These are phyloP conservation scores for Eurois occulta DNA, from an alignment of 2,888 invertebrate species.

Conservation along the genomic window DNA sequence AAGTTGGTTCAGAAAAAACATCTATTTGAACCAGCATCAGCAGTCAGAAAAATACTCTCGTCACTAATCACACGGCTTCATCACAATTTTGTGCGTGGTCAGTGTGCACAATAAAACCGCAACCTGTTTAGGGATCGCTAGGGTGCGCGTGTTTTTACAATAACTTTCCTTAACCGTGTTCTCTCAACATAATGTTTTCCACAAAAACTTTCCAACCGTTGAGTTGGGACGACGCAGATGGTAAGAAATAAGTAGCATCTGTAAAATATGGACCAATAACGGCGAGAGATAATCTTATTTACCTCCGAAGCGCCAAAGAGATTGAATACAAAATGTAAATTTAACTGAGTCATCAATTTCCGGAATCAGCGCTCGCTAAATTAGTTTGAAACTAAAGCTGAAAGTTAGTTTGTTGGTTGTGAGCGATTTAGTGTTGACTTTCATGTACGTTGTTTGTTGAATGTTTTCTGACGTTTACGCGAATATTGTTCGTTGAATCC, in stretches of 20 bases:
- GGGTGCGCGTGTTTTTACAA: neutral
- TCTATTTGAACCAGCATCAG: neutral
- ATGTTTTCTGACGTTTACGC: constrained; percentile 32
- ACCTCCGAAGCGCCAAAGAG: constrained; percentile 27
- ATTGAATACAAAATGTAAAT: constrained; percentile 48
- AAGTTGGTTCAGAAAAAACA: neutral
- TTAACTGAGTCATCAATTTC: constrained; percentile 56
- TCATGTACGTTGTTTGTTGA: constrained; percentile 32
- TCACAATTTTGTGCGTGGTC: neutral
- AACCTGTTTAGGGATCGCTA: neutral
- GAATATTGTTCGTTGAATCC: constrained; percentile 17
- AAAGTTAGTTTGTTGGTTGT: constrained; percentile 43
- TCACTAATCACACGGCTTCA: neutral
- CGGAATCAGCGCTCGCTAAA: constrained; percentile 40
- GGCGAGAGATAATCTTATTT: constrained; percentile 43
- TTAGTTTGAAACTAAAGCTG: constrained; percentile 53
- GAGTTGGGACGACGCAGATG: constrained; percentile 41
- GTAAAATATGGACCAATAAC: constrained; percentile 37
- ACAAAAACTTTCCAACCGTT: constrained; percentile 33
- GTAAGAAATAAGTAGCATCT: constrained; percentile 34
- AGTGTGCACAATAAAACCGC: neutral
- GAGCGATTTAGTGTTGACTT: constrained; percentile 45
- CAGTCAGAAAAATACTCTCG: neutral
- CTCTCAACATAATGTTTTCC: constrained; percentile 15
- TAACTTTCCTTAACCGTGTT: constrained; percentile 1